Evolutionary conservation across 1,140 invertebrate genomes (phyloP).

Genomic region (Scaptomyza hsui): DNA sequence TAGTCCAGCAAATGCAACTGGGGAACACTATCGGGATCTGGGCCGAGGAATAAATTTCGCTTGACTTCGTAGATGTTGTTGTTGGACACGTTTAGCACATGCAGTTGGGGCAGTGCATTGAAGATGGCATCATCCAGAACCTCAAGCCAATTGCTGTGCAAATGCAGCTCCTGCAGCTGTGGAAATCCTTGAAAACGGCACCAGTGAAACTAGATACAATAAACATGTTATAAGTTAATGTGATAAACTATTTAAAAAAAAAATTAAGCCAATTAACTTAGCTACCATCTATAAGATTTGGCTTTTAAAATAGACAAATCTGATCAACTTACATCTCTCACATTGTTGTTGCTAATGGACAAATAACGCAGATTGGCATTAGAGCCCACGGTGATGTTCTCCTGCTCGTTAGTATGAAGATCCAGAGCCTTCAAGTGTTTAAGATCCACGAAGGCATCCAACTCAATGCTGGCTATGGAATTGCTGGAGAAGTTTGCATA

Average conservation of each 20-base stretch:
- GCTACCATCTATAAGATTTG: too few species aligned
- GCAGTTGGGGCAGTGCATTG: conserved; percentile 43
- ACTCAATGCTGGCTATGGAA: conserved; percentile 49
- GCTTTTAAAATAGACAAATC: not conserved
- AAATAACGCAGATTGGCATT: conserved; percentile 51
- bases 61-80: conserved; percentile 62
- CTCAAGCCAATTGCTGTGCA: conserved; percentile 65
- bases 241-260: too few species aligned
- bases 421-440: conserved; percentile 50
- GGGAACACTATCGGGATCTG: conserved; percentile 7
- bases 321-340: conserved; percentile 56
- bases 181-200: conserved; percentile 50
- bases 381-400: conserved; percentile 52
- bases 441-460: conserved; percentile 43
- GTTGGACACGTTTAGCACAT: conserved; percentile 61
- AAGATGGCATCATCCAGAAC: conserved; percentile 60
- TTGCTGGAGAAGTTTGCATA: conserved; percentile 76
- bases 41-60: conserved; percentile 42
- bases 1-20: conserved; percentile 60
- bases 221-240: not conserved
- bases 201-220: conserved; percentile 47
- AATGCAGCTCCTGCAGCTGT: conserved; percentile 48
- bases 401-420: conserved; percentile 64
- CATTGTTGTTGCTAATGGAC: conserved; percentile 66
- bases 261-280: too few species aligned